Evolutionary conservation across 2,797 vertebrate genomes (phyloP), one percentile per base, ranked within the genome.

Genomic region (Peromyscus attwateri): DNA sequence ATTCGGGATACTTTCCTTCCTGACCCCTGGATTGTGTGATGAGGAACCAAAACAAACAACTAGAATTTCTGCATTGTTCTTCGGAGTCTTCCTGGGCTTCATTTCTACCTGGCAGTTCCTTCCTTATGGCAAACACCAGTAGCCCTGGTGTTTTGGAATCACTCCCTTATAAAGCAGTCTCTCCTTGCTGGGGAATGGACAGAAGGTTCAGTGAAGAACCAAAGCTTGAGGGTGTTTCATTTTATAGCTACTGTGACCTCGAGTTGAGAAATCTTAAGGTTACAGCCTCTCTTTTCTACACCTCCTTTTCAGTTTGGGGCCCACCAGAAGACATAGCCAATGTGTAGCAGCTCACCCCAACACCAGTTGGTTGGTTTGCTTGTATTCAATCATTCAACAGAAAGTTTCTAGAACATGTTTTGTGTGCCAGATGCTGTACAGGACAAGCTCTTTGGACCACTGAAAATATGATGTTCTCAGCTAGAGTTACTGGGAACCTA

Each of bases 71-170:
- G 43, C 62, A 66, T 93, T 97, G 73, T 96, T 96, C 95, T 96
- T 81, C 62, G 71, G 93, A 96, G 31, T 57, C 55, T 95, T 91
- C 43, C 31, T 6, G 49, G 57, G 52, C 95, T 95, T 66, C 85
- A 43, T 76, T 94, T 97, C 71, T 92, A 71, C 88, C 87, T 94
- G 49, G 90, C 49, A 96, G 3, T 95, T 83, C 57, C 75, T 93
- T 97, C 79, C 87, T 97, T 90, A 93, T 92, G 55, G 66, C 73
- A 94, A 96, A 92, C 29, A 95, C 75, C 31, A 84, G 66, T 89
- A 87, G 87, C 62, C 83, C 88, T 93, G 87, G 85, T 89, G 82
- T 96, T 97, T 96, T 96, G 93, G 96, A 96, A 93, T 96, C 46
- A 83, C 92, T 96, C 95, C 95, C 96, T 96, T 96, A 92, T 89